Percentiles rank a stretch among this genome's conserved stretches.
These are phyloP conservation scores for Drosophila quinaria DNA, from an alignment of 2,888 invertebrate species.

Conservation along the genomic window DNA sequence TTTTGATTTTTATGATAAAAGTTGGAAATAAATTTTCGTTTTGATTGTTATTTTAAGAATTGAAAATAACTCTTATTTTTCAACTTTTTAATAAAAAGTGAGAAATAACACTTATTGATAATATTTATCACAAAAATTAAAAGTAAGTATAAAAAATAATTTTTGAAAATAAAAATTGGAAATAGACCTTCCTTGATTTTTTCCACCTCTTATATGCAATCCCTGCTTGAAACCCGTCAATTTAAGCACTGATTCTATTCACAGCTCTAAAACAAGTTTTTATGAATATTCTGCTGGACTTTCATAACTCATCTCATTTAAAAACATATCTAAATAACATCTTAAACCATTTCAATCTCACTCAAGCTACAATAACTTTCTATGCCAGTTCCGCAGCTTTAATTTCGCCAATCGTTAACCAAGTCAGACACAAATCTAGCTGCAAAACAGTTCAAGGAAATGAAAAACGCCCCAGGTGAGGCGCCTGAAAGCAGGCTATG, in stretches of 20 bases:
- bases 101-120: no score
- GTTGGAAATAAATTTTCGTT: no score
- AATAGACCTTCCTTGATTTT: no score
- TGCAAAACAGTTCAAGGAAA: slow-evolving; percentile 1
- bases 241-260: not conserved
- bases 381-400: not conserved
- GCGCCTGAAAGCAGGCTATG: not conserved
- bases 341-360: not conserved
- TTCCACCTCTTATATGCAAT: no score
- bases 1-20: no score
- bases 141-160: no score
- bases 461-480: slow-evolving; percentile 15
- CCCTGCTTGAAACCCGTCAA: no score
- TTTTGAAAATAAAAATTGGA: no score
- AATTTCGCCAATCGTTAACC: slow-evolving; percentile 1
- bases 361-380: not conserved
- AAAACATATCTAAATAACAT: not conserved
- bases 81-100: no score
- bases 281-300: not conserved
- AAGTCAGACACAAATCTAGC: not conserved
- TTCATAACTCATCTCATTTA: not conserved
- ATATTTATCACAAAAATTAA: no score
- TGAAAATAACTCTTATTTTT: no score
- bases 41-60: no score
- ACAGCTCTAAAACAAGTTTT: not conserved